Evolutionary conservation across 2,797 vertebrate species (phyloP).

Genomic region (Takifugu rubripes): DNA sequence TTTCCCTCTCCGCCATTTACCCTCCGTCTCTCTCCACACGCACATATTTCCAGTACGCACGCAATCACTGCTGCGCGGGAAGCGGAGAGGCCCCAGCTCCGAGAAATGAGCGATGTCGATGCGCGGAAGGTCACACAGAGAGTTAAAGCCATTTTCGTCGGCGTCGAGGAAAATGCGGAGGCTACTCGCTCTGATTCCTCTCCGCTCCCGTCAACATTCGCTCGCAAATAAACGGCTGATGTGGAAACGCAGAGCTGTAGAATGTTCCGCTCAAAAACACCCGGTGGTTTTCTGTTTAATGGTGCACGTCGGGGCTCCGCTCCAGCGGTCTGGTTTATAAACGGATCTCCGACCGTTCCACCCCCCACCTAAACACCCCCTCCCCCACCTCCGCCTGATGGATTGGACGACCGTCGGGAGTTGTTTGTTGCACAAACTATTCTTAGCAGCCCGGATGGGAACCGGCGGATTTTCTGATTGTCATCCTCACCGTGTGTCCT

Average conservation of each 20-base stretch:
- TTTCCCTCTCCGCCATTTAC: not conserved
- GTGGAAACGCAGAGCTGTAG: constrained; percentile 18
- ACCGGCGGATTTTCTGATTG: constrained; percentile 31
- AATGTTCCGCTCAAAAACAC: constrained; percentile 50
- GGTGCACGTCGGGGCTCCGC: constrained; percentile 64
- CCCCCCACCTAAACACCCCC: not conserved
- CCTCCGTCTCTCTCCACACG: not conserved
- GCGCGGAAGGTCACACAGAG: constrained; percentile 81
- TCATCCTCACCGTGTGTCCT: constrained; percentile 19
- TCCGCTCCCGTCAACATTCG: not conserved
- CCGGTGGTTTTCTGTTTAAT: constrained; percentile 71
- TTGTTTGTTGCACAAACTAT: constrained; percentile 76
- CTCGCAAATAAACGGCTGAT: constrained; percentile 1
- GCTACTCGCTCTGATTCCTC: not conserved
- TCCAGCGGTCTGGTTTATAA: constrained; percentile 66
- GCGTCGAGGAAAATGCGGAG: constrained; percentile 35
- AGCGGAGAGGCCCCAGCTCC: constrained; percentile 26
- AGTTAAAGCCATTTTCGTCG: constrained; percentile 78
- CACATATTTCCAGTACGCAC: constrained; percentile 14
- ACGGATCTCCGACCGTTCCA: constrained; percentile 47
- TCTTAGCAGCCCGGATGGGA: constrained; percentile 69
- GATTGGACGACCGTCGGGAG: constrained; percentile 67
- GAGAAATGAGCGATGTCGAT: constrained; percentile 63
- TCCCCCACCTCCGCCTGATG: constrained; percentile 49
- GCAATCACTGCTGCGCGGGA: constrained; percentile 12